Evolutionary conservation across 2,888 invertebrate species (phyloP).

Genomic region (Nemapogon koenigi): DNA sequence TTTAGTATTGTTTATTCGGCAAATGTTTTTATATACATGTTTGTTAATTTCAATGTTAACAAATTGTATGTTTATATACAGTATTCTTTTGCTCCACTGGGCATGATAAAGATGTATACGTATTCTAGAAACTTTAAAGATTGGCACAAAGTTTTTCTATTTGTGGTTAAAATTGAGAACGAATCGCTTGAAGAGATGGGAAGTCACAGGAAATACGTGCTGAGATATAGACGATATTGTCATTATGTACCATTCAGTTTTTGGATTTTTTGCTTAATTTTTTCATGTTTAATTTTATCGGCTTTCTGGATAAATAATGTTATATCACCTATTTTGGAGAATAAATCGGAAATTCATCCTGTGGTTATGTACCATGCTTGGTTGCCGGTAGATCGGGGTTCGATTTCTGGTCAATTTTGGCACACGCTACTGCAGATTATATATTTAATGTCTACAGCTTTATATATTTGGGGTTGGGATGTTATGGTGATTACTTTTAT

Average conservation of each 20-base stretch:
- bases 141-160: conserved; percentile 4
- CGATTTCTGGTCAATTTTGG: conserved; percentile 33
- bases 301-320: conserved; percentile 2
- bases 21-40: neutral
- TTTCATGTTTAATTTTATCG: no score
- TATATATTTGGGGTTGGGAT: conserved; percentile 37
- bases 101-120: conserved; percentile 4
- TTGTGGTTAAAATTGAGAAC: conserved; percentile 4
- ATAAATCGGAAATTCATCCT: neutral
- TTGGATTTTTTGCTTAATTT: neutral
- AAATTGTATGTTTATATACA: conserved; percentile 5
- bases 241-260: conserved; percentile 2
- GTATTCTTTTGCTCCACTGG: conserved; percentile 5
- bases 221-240: conserved; percentile 6
- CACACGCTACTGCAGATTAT: conserved; percentile 33
- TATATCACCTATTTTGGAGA: neutral
- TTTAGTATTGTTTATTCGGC: neutral
- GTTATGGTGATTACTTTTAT: conserved; percentile 32
- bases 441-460: conserved; percentile 29
- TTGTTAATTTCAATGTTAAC: neutral
- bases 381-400: conserved; percentile 26
- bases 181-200: neutral
- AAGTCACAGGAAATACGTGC: neutral
- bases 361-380: conserved; percentile 1
- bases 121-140: neutral